Percentiles rank a stretch among this genome's conserved stretches.
These are phyloP conservation scores for Oncorhynchus gorbuscha DNA, from an alignment of 2,113 vertebrate species.

Conservation along the genomic window DNA sequence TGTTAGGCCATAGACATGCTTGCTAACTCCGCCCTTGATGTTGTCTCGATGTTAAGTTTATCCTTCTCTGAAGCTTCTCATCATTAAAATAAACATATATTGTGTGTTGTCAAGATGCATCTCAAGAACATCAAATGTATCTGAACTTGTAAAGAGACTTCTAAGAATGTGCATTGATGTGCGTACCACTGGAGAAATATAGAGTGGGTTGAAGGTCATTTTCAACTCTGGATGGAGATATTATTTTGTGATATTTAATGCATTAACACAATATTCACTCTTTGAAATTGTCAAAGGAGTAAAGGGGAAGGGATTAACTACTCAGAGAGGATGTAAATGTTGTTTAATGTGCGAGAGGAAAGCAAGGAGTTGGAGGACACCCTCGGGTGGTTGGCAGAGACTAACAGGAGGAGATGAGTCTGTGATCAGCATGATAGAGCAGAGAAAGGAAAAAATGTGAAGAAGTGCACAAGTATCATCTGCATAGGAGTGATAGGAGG, in stretches of 20 bases:
- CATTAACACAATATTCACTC: conserved; percentile 25
- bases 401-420: conserved; percentile 28
- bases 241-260: conserved; percentile 8
- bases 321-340: conserved; percentile 47
- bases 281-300: conserved; percentile 35
- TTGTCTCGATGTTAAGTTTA: conserved; percentile 7
- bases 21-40: background rate
- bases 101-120: background rate
- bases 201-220: background rate
- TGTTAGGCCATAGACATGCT: background rate
- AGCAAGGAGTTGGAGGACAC: conserved; percentile 44
- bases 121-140: background rate
- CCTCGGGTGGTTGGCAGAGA: conserved; percentile 47
- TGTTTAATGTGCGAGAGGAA: conserved; percentile 58
- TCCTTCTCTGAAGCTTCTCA: background rate
- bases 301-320: conserved; percentile 23
- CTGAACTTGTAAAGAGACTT: background rate
- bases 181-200: conserved; percentile 2
- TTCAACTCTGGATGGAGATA: background rate
- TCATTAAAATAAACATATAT: background rate
- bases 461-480: conserved; percentile 27
- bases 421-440: conserved; percentile 43
- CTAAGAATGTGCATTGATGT: background rate
- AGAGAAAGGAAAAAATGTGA: conserved; percentile 13
- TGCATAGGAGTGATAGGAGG: conserved; percentile 33